A percentile compares a stretch with the other conserved stretches of the same genome.
Conservation (phyloP, 2,888 invertebrate genomes). For the Gymnosoma rotundatum region DNA sequence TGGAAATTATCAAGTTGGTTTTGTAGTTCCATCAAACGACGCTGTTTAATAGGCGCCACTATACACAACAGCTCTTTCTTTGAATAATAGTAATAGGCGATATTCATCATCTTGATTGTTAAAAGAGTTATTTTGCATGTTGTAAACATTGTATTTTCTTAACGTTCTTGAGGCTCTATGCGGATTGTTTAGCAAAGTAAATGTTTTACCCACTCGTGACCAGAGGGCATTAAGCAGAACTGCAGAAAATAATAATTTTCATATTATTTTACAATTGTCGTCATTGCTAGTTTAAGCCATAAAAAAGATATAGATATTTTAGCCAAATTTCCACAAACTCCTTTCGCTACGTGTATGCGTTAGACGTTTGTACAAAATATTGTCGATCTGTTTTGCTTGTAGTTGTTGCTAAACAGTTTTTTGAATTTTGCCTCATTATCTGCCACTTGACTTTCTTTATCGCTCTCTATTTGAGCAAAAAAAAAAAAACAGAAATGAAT, state of each 20-base stretch:
- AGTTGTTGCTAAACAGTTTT: conserved; percentile 50
- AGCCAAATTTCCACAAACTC: conserved; percentile 30
- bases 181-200: conserved; percentile 50
- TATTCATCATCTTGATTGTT: conserved; percentile 5
- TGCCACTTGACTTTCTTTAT: conserved; percentile 68
- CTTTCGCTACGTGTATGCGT: not conserved
- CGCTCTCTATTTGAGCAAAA: conserved; percentile 43
- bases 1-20: conserved; percentile 10
- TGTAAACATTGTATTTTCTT: conserved; percentile 36
- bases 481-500: conserved; percentile 37
- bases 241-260: conserved; percentile 46
- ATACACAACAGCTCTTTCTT: not conserved
- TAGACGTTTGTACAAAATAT: conserved; percentile 44
- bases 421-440: conserved; percentile 65
- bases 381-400: conserved; percentile 49
- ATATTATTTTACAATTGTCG: conserved; percentile 52
- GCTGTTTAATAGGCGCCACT: conserved; percentile 29
- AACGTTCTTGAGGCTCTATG: conserved; percentile 32
- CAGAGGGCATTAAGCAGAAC: conserved; percentile 59
- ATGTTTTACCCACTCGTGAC: conserved; percentile 66
- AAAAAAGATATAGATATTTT: conserved; percentile 32
- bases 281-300: conserved; percentile 27
- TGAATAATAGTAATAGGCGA: not conserved
- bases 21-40: conserved; percentile 52
- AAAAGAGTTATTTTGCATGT: conserved; percentile 15